A percentile compares a stretch with the other conserved stretches of the same genome.
phyloP scores from a whole-genome alignment of 2,797 vertebrate genomes.

The Parotocinclus haroldoi region DNA sequence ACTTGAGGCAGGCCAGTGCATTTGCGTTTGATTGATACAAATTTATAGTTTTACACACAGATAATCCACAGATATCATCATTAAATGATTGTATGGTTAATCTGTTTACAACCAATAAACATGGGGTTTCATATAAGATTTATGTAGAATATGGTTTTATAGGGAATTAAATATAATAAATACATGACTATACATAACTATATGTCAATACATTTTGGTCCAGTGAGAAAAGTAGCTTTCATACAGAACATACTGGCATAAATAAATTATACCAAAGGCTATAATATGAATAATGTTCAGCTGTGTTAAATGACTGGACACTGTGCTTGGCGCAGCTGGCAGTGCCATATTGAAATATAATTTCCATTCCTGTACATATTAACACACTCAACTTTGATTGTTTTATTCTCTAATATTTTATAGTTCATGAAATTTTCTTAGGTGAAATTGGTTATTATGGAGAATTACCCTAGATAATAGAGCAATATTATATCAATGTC shows the following conservation, averaged over 20 bases:
- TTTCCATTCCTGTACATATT: background rate
- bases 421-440: background rate
- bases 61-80: background rate
- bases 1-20: constrained; percentile 47
- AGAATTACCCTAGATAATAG: background rate
- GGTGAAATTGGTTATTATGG: background rate
- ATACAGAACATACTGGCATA: too few species aligned
- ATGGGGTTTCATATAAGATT: constrained; percentile 2
- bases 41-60: too few species aligned
- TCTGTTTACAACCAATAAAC: constrained; percentile 16
- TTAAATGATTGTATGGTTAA: too few species aligned
- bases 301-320: background rate
- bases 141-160: background rate
- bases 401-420: background rate
- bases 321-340: background rate
- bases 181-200: too few species aligned
- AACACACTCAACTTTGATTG: background rate
- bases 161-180: too few species aligned
- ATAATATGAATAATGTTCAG: background rate
- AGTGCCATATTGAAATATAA: background rate
- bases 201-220: too few species aligned
- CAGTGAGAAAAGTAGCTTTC: background rate
- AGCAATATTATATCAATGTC: background rate
- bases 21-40: constrained; percentile 60
- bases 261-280: too few species aligned